Evolutionary conservation across 2,797 vertebrate genomes (phyloP).

Genomic region (Pseudochromis fuscus): DNA sequence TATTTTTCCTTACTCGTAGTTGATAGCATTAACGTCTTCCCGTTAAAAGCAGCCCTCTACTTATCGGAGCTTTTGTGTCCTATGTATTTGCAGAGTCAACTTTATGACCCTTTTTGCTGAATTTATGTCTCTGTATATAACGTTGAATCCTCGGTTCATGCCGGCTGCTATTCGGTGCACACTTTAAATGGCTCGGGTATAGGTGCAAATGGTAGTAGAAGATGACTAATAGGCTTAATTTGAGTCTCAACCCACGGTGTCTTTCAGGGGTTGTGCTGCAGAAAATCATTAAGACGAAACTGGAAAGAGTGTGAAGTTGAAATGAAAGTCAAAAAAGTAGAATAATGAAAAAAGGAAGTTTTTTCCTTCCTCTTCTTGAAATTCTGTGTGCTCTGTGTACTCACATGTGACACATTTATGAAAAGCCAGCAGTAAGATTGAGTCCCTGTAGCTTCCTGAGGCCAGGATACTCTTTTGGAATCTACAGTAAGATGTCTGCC

Average conservation of each 20-base stretch:
- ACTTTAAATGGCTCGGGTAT: conserved; percentile 34
- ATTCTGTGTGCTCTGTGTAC: conserved; percentile 21
- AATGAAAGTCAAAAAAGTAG: conserved; percentile 67
- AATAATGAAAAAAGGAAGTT: conserved; percentile 28
- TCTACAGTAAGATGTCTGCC: conserved; percentile 55
- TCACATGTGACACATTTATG: conserved; percentile 43
- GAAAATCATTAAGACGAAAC: conserved; percentile 56
- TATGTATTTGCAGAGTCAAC: conserved; percentile 22
- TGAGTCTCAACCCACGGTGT: conserved; percentile 49
- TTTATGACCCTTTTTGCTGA: conserved; percentile 38
- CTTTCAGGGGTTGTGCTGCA: conserved; percentile 43
- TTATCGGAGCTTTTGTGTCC: conserved; percentile 23
- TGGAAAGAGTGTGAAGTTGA: conserved; percentile 60
- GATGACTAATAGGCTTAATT: conserved; percentile 65
- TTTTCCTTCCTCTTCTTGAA: conserved; percentile 41
- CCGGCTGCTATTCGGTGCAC: conserved; percentile 31
- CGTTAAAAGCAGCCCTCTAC: conserved; percentile 26
- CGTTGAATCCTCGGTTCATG: conserved; percentile 4
- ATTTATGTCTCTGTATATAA: conserved; percentile 44
- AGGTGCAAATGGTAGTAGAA: conserved; percentile 42
- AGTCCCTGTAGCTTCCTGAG: conserved; percentile 43
- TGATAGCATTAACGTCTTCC: conserved; percentile 35
- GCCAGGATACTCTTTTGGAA: conserved; percentile 53
- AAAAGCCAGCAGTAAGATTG: conserved; percentile 31
- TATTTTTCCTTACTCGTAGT: conserved; percentile 26